phyloP scores from a whole-genome alignment of 2,888 invertebrate species.

The Chrysolina haemoptera region DNA sequence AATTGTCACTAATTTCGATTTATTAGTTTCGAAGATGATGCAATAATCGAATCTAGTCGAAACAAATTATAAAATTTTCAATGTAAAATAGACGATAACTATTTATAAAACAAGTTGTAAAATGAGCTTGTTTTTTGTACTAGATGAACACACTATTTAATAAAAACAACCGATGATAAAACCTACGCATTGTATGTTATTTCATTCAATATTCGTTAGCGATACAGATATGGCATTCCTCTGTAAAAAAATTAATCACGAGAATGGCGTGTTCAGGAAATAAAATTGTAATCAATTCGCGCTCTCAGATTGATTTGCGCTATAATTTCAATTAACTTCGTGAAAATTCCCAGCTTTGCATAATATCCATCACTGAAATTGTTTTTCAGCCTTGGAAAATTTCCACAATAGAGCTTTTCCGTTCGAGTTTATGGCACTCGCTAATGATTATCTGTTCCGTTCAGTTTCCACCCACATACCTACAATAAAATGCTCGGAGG shows the following conservation, averaged over 20 bases:
- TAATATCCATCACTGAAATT: neutral
- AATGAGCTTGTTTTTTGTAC: no score
- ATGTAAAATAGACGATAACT: no score
- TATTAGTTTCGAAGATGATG: no score
- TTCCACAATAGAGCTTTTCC: neutral
- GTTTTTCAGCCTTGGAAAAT: neutral
- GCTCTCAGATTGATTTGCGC: neutral
- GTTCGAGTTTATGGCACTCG: neutral
- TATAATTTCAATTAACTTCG: conserved; percentile 11
- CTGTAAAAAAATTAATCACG: neutral
- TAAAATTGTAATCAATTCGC: conserved; percentile 5
- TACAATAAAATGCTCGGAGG: no score
- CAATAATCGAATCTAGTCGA: no score
- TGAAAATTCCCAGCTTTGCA: neutral
- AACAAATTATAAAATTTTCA: no score
- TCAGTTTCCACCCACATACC: neutral
- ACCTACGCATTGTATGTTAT: neutral
- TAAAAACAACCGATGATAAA: neutral
- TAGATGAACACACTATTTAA: no score
- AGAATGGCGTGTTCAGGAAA: neutral
- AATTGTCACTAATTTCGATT: no score
- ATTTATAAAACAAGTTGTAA: no score
- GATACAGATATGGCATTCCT: neutral
- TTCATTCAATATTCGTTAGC: neutral
- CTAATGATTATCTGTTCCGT: neutral